phyloP scores from a whole-genome alignment of 2,113 vertebrate species.

The Pseudorhombus dupliciocellatus region DNA sequence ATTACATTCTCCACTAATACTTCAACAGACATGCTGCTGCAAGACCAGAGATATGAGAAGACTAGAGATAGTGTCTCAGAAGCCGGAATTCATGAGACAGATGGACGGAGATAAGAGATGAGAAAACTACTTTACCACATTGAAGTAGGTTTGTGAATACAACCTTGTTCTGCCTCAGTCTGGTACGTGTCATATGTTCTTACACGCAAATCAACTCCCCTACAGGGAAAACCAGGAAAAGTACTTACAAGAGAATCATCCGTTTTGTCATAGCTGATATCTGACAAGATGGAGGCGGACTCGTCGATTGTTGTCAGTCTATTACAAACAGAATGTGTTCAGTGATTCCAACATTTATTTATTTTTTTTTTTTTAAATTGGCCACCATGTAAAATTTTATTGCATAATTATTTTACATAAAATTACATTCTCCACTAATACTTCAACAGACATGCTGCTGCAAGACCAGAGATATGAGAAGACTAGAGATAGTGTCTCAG shows the following conservation, averaged over 20 bases:
- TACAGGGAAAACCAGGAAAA: neutral
- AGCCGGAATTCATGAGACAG: neutral
- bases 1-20: neutral
- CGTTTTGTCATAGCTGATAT: conserved; percentile 98
- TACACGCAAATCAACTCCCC: neutral
- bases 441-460: neutral
- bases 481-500: neutral
- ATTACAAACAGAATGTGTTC: neutral
- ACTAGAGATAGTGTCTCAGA: neutral
- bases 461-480: neutral
- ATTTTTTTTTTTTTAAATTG: too few species aligned
- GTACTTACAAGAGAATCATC: conserved; percentile 93
- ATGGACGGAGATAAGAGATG: neutral
- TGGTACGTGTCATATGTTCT: neutral
- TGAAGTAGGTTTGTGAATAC: conserved; percentile 3
- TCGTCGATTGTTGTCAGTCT: conserved; percentile 96
- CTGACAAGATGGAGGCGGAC: conserved; percentile 94
- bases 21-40: neutral
- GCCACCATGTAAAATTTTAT: neutral
- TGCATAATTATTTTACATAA: neutral
- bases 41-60: neutral
- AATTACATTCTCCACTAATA: neutral
- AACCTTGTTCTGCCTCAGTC: neutral
- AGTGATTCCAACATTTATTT: too few species aligned
- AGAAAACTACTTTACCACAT: neutral